These are phyloP conservation scores for Pygocentrus nattereri DNA, from an alignment of 2,797 vertebrate species.

Conservation along the genomic window DNA sequence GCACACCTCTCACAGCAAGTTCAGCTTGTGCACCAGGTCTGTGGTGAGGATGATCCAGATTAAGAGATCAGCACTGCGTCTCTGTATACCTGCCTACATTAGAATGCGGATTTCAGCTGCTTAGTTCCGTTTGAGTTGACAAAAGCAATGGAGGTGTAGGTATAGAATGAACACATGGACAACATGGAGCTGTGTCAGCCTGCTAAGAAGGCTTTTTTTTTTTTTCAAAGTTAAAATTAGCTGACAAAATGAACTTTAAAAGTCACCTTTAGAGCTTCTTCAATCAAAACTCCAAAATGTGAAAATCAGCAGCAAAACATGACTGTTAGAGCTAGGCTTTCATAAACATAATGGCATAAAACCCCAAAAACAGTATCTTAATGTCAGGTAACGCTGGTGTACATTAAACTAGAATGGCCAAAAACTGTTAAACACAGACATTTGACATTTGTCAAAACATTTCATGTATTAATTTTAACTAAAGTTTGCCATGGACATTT, in stretches of 20 bases:
- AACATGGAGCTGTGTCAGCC: constrained; percentile 13
- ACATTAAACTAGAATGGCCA: too few relatives aligned
- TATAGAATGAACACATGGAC: constrained; percentile 20
- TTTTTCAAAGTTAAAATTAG: constrained; percentile 18
- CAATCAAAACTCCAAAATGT: neutral
- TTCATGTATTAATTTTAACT: too few relatives aligned
- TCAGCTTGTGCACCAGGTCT: neutral
- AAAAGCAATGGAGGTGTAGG: constrained; percentile 14
- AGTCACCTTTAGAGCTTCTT: neutral
- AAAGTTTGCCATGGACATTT: too few relatives aligned
- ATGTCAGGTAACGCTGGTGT: too few relatives aligned
- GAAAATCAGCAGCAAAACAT: neutral
- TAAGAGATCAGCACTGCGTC: neutral
- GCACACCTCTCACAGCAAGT: neutral
- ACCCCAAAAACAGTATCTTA: too few relatives aligned
- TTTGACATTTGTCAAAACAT: too few relatives aligned
- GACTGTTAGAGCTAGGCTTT: too few relatives aligned
- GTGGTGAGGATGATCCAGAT: constrained; percentile 1
- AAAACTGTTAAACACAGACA: too few relatives aligned
- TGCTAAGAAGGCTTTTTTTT: neutral
- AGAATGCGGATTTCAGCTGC: constrained; percentile 22
- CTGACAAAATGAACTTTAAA: neutral
- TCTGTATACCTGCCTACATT: constrained; percentile 27
- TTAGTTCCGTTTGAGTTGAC: constrained; percentile 15
- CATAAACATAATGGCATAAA: too few relatives aligned